A percentile compares a stretch with the other conserved stretches of the same genome.
Evolutionary conservation across 2,888 invertebrate genomes (phyloP).

Genomic region (Alentia gelatinosa): DNA sequence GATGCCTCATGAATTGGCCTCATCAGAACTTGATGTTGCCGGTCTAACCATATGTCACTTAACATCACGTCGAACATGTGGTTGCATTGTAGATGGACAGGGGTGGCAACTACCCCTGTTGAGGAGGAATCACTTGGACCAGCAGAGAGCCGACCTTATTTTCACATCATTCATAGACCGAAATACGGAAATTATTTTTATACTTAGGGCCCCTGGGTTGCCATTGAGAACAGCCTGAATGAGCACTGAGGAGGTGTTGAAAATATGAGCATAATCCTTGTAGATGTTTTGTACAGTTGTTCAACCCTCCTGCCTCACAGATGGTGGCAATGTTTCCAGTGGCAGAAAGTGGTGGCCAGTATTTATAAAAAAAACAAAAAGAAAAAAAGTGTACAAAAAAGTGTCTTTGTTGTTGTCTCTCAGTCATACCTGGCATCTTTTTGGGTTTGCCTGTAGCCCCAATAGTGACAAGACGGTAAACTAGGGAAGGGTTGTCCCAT

Average conservation of each 20-base stretch:
- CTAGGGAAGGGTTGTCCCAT: no score
- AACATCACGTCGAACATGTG: no score
- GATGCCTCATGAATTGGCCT: background rate
- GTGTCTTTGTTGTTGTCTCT: background rate
- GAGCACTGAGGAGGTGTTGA: background rate
- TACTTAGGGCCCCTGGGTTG: background rate
- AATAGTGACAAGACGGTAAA: no score
- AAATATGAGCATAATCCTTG: background rate
- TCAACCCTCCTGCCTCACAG: background rate
- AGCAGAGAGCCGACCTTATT: background rate
- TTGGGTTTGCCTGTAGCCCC: background rate
- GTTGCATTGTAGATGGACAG: no score
- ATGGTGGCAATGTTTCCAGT: background rate
- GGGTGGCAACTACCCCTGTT: no score
- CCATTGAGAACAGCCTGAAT: no score
- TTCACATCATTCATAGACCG: background rate
- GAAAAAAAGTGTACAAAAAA: no score
- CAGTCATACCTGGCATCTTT: background rate
- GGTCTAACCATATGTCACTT: no score
- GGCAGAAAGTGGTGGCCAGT: background rate
- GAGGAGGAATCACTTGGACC: background rate
- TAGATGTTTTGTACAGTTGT: background rate
- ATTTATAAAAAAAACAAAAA: no score
- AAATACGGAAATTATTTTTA: background rate
- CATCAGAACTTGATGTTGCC: no score